Evolutionary conservation across 37 sponge, comb jelly and placozoan genomes (phyloP).

Genomic region (Aplysina aerophoba): DNA sequence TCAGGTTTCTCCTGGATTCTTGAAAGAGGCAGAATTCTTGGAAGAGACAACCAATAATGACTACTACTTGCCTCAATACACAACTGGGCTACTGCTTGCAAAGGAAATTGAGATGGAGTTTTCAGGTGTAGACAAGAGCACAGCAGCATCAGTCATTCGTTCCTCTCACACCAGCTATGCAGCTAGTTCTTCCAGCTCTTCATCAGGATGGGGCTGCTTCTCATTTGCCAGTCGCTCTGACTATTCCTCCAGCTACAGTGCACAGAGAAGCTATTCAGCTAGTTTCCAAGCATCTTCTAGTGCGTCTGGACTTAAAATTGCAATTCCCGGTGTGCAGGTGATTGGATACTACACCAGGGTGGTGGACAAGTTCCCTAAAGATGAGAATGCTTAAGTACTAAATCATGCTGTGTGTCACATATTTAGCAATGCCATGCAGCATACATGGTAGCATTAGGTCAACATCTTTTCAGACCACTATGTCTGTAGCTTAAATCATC

Average conservation of each 20-base stretch:
- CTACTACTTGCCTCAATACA: constrained; percentile 23
- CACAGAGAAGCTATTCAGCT: background rate
- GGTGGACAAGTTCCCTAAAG: constrained; percentile 10
- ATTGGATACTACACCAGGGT: constrained; percentile 22
- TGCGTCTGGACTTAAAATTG: constrained; percentile 20
- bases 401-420: no score
- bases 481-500: no score
- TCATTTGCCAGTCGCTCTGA: constrained; percentile 1
- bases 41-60: background rate
- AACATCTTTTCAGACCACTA: no score
- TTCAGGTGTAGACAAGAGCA: constrained; percentile 8
- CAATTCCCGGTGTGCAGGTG: constrained; percentile 18
- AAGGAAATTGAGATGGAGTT: constrained; percentile 18
- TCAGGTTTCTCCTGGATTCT: constrained; percentile 16
- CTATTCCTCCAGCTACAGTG: background rate
- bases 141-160: constrained; percentile 2
- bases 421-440: no score
- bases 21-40: background rate
- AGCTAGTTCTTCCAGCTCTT: background rate
- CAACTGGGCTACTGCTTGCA: background rate
- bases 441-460: no score
- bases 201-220: constrained; percentile 25
- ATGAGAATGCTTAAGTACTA: background rate
- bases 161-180: background rate
- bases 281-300: constrained; percentile 8